Evolutionary conservation across 2,797 vertebrate species (phyloP).

Genomic region (Todus mexicanus): DNA sequence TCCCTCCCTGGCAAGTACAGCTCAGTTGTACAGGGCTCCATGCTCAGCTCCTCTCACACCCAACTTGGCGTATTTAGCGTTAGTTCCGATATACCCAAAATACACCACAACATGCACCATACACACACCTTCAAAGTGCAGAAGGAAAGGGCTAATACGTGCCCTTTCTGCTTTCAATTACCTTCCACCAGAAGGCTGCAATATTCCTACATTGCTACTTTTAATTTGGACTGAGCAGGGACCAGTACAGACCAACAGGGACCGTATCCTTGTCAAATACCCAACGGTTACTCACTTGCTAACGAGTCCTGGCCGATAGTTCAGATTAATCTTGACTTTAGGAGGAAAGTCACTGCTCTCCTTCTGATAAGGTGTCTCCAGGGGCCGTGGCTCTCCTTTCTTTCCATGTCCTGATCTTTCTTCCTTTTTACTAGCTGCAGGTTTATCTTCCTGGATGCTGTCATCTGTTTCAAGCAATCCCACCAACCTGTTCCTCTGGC

Average conservation of each 20-base stretch:
- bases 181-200: neutral
- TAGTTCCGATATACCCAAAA: neutral
- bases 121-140: neutral
- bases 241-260: neutral
- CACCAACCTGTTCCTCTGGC: neutral
- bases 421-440: neutral
- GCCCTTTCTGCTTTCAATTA: neutral
- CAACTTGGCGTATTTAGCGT: neutral
- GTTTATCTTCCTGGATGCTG: slow-evolving; percentile 10
- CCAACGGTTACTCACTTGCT: slow-evolving; percentile 63
- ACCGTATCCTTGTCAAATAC: neutral
- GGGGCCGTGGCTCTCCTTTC: slow-evolving; percentile 43
- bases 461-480: slow-evolving; percentile 66
- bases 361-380: slow-evolving; percentile 70
- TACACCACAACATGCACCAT: neutral
- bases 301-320: slow-evolving; percentile 22
- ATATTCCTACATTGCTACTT: neutral
- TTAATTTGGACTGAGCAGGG: neutral
- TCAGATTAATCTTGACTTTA: slow-evolving; percentile 66
- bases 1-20: neutral
- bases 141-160: neutral
- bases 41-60: neutral
- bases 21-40: neutral
- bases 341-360: slow-evolving; percentile 66
- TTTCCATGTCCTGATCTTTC: slow-evolving; percentile 5